phyloP scores from a whole-genome alignment of 2,113 vertebrate species.

The Heteronetta atricapilla region DNA sequence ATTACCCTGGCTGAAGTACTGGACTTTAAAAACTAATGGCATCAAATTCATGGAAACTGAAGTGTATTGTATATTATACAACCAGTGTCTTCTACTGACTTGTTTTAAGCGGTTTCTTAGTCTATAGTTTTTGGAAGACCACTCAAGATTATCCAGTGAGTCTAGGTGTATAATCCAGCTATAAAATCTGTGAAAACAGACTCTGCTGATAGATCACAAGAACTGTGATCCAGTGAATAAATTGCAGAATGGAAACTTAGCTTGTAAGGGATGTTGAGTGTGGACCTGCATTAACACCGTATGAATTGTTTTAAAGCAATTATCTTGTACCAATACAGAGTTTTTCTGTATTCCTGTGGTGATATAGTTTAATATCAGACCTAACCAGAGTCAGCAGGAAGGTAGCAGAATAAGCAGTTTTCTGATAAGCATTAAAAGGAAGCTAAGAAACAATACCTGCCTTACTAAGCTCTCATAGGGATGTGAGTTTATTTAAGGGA shows the following conservation, averaged over 20 bases:
- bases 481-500: no score
- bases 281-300: neutral
- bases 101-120: neutral
- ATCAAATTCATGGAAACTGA: neutral
- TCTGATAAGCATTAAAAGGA: neutral
- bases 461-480: neutral
- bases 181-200: neutral
- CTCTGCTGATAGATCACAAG: neutral
- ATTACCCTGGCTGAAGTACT: neutral
- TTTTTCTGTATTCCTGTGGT: neutral
- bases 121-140: neutral
- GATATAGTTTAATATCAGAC: neutral
- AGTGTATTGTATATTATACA: accelerated
- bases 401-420: neutral
- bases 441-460: neutral
- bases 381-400: neutral
- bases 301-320: neutral
- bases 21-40: neutral
- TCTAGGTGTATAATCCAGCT: neutral
- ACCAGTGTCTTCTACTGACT: neutral
- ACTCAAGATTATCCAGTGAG: neutral
- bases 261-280: neutral
- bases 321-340: neutral
- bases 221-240: neutral
- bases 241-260: neutral